Evolutionary conservation across 1,140 invertebrate species (phyloP).

Genomic region (Drosophila truncata): DNA sequence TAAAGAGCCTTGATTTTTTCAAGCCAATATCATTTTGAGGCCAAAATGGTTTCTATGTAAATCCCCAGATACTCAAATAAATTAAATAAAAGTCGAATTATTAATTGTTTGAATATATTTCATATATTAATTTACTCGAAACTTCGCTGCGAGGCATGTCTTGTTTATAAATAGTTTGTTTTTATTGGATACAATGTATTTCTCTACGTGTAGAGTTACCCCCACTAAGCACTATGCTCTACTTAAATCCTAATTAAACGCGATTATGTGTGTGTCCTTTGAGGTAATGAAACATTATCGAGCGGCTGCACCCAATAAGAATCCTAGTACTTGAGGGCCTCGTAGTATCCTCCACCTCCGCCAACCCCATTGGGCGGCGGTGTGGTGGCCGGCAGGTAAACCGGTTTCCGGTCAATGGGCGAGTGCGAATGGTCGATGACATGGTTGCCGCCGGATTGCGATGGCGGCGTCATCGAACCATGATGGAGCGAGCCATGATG

Average conservation of each 20-base stretch:
- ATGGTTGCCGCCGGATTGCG: constrained; percentile 70
- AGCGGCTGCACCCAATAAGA: not conserved
- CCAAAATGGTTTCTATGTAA: no score
- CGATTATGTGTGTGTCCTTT: constrained; percentile 63
- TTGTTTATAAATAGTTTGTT: constrained; percentile 45
- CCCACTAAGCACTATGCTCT: constrained; percentile 53
- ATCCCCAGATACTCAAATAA: not conserved
- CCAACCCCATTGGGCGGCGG: constrained; percentile 65
- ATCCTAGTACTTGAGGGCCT: constrained; percentile 71
- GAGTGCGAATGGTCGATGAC: constrained; percentile 54
- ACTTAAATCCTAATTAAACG: constrained; percentile 57
- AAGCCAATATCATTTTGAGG: no score
- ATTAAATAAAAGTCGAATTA: not conserved
- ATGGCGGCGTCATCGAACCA: constrained; percentile 73
- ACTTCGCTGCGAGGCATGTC: constrained; percentile 25
- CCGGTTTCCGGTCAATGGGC: constrained; percentile 77
- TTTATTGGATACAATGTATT: constrained; percentile 30
- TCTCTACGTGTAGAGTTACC: constrained; percentile 32
- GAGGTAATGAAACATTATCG: constrained; percentile 62
- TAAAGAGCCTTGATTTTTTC: no score
- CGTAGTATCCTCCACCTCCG: constrained; percentile 63
- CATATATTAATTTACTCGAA: constrained; percentile 8
- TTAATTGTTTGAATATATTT: constrained; percentile 7
- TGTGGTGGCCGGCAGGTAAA: constrained; percentile 76
- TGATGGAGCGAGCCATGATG: constrained; percentile 38